These are phyloP conservation scores for Nomada goodeniana DNA, from an alignment of 2,888 invertebrate species.

Conservation along the genomic window DNA sequence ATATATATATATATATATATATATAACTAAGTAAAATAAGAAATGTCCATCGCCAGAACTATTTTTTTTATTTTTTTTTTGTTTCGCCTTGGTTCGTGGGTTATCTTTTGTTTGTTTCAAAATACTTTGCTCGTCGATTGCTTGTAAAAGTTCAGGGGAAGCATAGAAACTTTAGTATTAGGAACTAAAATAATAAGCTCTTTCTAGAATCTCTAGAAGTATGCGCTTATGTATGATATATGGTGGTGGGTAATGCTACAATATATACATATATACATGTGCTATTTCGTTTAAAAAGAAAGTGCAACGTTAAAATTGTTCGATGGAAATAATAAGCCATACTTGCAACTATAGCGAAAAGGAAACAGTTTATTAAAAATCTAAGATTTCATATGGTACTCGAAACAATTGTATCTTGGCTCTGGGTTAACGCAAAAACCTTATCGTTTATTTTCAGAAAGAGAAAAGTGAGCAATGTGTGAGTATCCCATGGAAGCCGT, in stretches of 20 bases:
- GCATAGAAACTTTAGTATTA: constrained; percentile 1
- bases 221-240: not conserved
- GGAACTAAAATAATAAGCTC: constrained; percentile 40
- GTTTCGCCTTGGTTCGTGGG: constrained; percentile 38
- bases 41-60: not conserved
- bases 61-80: constrained; percentile 17
- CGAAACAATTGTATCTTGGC: constrained; percentile 38
- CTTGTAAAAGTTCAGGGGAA: constrained; percentile 16
- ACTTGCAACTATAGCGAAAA: constrained; percentile 3
- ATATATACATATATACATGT: not conserved
- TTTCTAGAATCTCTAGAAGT: constrained; percentile 13
- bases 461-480: constrained; percentile 85
- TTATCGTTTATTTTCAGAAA: constrained; percentile 84
- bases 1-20: not conserved
- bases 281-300: not conserved
- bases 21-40: not conserved
- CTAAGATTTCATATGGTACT: constrained; percentile 50
- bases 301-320: not conserved
- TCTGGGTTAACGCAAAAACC: constrained; percentile 72
- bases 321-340: not conserved
- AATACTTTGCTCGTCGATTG: constrained; percentile 5
- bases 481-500: constrained; percentile 83
- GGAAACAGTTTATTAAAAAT: constrained; percentile 10
- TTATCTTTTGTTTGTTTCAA: constrained; percentile 34
- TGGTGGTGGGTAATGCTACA: constrained; percentile 53